Evolutionary conservation across 2,113 vertebrate genomes (phyloP).

Genomic region (Pachyramphus minor): DNA sequence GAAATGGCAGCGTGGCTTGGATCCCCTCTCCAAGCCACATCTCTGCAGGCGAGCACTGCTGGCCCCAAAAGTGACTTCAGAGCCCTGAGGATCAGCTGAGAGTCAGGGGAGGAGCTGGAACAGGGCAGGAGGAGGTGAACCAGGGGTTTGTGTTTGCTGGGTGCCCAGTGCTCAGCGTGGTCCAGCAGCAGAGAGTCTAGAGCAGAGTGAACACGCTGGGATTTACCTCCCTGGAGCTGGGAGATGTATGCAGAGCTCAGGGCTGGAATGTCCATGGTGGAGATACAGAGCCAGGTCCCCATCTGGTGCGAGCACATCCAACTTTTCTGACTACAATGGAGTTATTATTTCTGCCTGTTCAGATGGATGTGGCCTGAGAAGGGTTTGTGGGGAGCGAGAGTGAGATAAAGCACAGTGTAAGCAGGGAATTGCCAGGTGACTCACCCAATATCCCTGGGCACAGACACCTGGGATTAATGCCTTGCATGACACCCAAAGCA

Average conservation of each 20-base stretch:
- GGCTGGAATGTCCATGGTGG: background rate
- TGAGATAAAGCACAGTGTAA: background rate
- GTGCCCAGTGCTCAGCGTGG: background rate
- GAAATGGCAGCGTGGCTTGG: background rate
- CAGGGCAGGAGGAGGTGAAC: background rate
- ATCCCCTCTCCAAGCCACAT: background rate
- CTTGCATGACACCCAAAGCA: background rate
- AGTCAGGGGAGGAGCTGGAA: background rate
- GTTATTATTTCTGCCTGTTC: background rate
- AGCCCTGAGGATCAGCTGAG: background rate
- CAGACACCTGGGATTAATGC: background rate
- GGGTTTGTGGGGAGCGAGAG: background rate
- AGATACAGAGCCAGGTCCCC: background rate
- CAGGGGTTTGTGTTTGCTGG: background rate
- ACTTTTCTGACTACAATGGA: rapidly evolving
- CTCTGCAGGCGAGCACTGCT: background rate
- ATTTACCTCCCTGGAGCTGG: background rate
- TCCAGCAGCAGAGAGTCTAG: background rate
- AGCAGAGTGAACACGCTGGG: background rate
- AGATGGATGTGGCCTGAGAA: rapidly evolving
- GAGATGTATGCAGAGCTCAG: rapidly evolving
- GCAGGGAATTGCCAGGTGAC: background rate
- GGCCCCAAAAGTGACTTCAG: background rate
- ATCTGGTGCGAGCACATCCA: rapidly evolving
- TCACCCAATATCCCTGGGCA: background rate